Percentiles rank a stretch among this genome's conserved stretches.
phyloP scores from a whole-genome alignment of 92 coral and sea anemone genomes.

The Galaxea fascicularis region DNA sequence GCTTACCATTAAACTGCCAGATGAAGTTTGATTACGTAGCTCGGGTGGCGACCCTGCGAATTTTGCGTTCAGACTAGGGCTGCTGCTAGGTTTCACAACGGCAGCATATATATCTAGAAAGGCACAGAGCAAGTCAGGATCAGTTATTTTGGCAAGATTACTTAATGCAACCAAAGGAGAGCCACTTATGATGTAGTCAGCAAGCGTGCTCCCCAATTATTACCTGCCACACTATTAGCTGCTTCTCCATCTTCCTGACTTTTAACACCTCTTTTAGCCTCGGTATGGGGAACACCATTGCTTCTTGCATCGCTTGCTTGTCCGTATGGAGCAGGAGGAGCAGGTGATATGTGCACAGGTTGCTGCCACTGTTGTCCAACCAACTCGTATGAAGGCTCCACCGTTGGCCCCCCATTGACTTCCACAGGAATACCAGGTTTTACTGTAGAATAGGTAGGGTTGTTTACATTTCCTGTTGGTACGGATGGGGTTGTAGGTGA shows the following conservation, averaged over 20 bases:
- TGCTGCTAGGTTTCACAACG: constrained; percentile 40
- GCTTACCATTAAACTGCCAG: constrained; percentile 54
- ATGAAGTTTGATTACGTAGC: constrained; percentile 29
- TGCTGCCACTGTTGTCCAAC: constrained; percentile 28
- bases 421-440: constrained; percentile 3
- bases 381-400: constrained; percentile 29
- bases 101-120: constrained; percentile 68
- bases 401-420: neutral
- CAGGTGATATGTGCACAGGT: neutral
- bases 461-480: neutral
- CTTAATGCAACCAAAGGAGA: too few species aligned
- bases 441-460: neutral
- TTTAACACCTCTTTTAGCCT: neutral
- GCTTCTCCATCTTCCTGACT: constrained; percentile 14
- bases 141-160: too few species aligned
- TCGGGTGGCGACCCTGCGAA: constrained; percentile 18
- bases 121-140: neutral
- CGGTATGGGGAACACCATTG: neutral
- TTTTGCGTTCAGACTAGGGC: constrained; percentile 7
- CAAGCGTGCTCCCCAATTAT: neutral
- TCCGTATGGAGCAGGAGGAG: neutral
- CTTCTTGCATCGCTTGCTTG: neutral
- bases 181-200: too few species aligned
- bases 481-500: neutral
- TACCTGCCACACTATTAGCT: neutral